phyloP scores from a whole-genome alignment of 2,113 vertebrate species.

The Odontophorus gujanensis region DNA sequence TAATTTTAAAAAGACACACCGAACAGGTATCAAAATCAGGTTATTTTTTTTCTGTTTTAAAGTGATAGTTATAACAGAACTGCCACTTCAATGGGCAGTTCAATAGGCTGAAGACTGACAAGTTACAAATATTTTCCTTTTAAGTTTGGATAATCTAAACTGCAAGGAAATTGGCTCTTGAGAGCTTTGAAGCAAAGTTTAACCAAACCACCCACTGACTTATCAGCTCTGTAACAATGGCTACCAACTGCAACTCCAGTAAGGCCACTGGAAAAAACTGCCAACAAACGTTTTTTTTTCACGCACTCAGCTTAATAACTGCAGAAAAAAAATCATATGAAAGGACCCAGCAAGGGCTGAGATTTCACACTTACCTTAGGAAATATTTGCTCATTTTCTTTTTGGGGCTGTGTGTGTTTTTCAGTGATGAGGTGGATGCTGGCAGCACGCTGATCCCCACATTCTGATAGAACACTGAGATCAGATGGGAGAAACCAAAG shows the following conservation, averaged over 20 bases:
- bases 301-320: not conserved
- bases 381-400: constrained; percentile 13
- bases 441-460: not conserved
- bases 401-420: not conserved
- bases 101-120: not conserved
- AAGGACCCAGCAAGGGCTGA: not conserved
- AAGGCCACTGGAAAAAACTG: not conserved
- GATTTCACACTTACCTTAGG: not conserved
- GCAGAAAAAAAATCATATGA: not conserved
- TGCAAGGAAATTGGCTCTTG: not conserved
- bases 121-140: not conserved
- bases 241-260: not conserved
- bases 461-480: not conserved
- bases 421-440: accelerated
- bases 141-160: not conserved
- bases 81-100: not conserved
- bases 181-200: not conserved
- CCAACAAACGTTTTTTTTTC: not conserved
- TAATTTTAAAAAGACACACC: not conserved
- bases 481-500: not conserved
- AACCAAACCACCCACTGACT: constrained; percentile 1
- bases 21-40: not conserved
- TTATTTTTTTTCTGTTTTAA: not conserved
- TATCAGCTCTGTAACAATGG: not conserved
- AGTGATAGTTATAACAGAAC: not conserved